Base-by-base conservation (phyloP, 2,113 vertebrate genomes). In the Sinocyclocheilus grahami region DNA sequence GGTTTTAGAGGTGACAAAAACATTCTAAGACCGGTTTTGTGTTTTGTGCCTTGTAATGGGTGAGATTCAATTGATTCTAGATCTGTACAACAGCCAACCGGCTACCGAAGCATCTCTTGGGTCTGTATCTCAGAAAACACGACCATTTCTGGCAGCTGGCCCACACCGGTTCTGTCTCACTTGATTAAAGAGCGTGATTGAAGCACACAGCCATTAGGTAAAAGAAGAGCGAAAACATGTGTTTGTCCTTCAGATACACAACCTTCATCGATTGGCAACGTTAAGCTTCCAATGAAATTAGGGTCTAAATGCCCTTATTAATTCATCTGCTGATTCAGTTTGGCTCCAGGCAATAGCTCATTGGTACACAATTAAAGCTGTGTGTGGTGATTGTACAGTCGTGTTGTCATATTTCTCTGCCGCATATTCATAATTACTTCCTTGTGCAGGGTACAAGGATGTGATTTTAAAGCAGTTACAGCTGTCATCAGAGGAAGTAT, bases 211-310 rank as follows among this genome's bases (percentile, higher is more conserved):
- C 91, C 88, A 90, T 92, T 92, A 92, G 89, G 90, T 86, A 84
- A 84, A 90, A 92, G 91, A 83, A 65, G 83, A 88, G 87, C 79
- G 87, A 93, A 92, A 92, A 93, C 91, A 92, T 78, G 84, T 92
- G 91, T 92, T 92, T 93, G 90, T 91, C 91, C 91, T 93, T 91
- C 86, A 88, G 91, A 91, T 78, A 91, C 88, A 87, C 88, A 89
- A 89, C 85, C 75, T 58, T 82, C 75, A 93, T 93, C 87, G 89
- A 93, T 90, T 69, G 51, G 89, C 88, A 89, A 90, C 90, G 90
- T 92, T 93, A 92, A 89, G 85, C 89, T n/a, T 77, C 75, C 86
- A 87, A 91, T 92, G 90, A 91, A 92, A 94, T 89, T 60, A 84
- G 74, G 16, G 85, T 90, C 89, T 94, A 89, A 92, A 92, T 92